These are phyloP conservation scores for Euphonia xanthogaster DNA, from an alignment of 2,797 vertebrate species.

Conservation along the genomic window DNA sequence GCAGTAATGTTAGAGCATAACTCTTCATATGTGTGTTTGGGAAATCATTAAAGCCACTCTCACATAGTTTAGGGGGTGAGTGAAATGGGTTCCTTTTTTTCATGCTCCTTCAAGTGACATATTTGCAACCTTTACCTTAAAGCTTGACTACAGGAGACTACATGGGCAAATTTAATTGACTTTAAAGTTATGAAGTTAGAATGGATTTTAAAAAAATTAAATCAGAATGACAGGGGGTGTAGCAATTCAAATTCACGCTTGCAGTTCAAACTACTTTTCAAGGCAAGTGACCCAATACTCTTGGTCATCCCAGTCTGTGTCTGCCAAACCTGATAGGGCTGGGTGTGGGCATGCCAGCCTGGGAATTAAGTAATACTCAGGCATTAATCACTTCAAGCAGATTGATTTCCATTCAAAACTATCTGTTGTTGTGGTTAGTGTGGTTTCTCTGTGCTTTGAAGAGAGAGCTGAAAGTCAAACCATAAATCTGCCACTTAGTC, in stretches of 20 bases:
- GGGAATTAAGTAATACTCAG: background rate
- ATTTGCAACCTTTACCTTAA: background rate
- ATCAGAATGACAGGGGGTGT: background rate
- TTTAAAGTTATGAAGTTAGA: background rate
- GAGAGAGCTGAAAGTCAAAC: background rate
- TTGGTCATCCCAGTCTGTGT: background rate
- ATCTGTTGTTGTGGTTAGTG: background rate
- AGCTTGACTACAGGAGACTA: background rate
- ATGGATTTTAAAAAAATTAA: background rate
- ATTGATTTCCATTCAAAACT: background rate
- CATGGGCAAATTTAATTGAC: background rate
- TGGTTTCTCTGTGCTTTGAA: background rate
- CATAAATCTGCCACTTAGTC: background rate
- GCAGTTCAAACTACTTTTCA: background rate
- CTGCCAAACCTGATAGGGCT: background rate
- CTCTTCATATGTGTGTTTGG: background rate
- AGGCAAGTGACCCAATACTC: background rate
- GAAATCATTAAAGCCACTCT: background rate
- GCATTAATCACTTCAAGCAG: background rate
- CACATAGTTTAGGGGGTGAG: background rate
- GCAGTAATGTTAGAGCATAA: background rate
- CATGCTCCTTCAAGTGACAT: background rate
- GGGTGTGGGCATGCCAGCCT: background rate
- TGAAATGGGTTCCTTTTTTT: background rate
- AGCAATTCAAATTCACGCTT: background rate